phyloP scores from a whole-genome alignment of 2,888 invertebrate species.

The Synanthedon andrenaeformis region DNA sequence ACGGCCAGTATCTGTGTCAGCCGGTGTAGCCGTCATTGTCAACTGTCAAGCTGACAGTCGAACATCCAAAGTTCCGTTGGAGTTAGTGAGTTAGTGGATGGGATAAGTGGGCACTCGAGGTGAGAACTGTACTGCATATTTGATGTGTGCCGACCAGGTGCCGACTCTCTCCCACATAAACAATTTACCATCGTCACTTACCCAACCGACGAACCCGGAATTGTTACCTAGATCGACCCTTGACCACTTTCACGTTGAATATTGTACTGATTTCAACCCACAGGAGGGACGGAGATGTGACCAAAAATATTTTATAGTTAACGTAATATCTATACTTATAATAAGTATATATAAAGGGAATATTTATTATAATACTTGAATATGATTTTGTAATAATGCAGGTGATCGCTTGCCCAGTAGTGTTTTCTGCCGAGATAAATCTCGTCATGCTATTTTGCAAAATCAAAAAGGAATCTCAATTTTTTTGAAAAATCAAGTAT shows the following conservation, averaged over 20 bases:
- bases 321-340: too few species aligned
- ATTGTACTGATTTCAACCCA: too few species aligned
- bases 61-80: not conserved
- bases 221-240: conserved; percentile 15
- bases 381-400: not conserved
- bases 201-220: conserved; percentile 36
- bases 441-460: not conserved
- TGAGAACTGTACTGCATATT: conserved; percentile 42
- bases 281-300: too few species aligned
- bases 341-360: too few species aligned
- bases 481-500: too few species aligned
- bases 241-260: not conserved
- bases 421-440: not conserved
- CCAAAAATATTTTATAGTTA: not conserved
- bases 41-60: not conserved
- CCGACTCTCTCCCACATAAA: conserved; percentile 25
- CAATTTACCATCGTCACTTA: conserved; percentile 40
- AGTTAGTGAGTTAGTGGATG: not conserved
- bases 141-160: conserved; percentile 34
- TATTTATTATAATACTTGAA: too few species aligned
- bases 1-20: not conserved
- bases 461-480: too few species aligned
- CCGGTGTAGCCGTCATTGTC: not conserved
- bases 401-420: not conserved
- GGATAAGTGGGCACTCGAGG: conserved; percentile 16